Evolutionary conservation across 2,113 vertebrate species (phyloP).

Genomic region (Siniperca knerii): DNA sequence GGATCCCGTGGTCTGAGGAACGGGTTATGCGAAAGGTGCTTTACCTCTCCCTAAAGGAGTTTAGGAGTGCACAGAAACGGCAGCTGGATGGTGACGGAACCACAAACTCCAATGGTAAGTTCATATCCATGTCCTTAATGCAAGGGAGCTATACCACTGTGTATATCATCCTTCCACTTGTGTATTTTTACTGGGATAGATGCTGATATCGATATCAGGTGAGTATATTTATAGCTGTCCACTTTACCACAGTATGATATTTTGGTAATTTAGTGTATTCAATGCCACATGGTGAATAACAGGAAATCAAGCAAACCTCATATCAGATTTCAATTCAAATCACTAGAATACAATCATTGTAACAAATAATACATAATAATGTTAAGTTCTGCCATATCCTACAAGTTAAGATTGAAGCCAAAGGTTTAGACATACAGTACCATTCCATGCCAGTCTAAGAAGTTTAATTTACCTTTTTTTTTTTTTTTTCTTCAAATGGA

Average conservation of each 20-base stretch:
- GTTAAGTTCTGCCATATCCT: neutral
- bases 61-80: conserved; percentile 97
- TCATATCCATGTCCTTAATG: neutral
- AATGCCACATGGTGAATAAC: neutral
- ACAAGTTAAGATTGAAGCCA: neutral
- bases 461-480: neutral
- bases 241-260: neutral
- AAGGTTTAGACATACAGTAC: neutral
- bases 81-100: conserved; percentile 91
- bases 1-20: conserved; percentile 99
- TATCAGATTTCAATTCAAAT: neutral
- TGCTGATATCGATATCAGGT: neutral
- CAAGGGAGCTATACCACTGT: neutral
- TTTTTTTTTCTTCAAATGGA: neutral
- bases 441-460: neutral
- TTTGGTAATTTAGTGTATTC: neutral
- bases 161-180: neutral
- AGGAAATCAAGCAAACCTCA: neutral
- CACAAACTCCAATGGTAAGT: conserved; percentile 92
- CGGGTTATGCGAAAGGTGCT: conserved; percentile 98
- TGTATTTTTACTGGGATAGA: neutral
- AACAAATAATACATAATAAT: neutral
- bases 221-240: neutral
- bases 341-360: neutral
- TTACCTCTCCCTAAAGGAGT: conserved; percentile 99